phyloP scores from a whole-genome alignment of 2,888 invertebrate genomes.

The Punctoribates punctum region DNA sequence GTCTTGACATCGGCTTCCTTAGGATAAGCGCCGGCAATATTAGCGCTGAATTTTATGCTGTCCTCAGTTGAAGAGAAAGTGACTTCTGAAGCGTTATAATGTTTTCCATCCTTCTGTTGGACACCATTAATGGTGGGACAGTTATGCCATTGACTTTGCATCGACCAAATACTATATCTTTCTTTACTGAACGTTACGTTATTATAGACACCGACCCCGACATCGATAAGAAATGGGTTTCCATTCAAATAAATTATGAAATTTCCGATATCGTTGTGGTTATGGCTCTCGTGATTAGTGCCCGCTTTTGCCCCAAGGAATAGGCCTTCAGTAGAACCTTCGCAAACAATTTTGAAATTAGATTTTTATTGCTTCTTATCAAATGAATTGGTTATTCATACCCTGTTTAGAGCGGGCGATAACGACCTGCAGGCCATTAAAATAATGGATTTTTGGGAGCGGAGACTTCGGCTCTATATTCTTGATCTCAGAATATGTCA shows the following conservation, averaged over 20 bases:
- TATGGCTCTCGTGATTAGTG: constrained; percentile 35
- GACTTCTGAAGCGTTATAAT: not conserved
- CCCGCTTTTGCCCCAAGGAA: constrained; percentile 36
- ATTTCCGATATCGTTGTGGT: constrained; percentile 39
- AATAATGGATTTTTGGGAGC: not conserved
- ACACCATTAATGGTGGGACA: constrained; percentile 38
- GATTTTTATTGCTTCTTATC: not conserved
- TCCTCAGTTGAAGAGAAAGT: not conserved
- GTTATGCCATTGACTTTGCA: constrained; percentile 35
- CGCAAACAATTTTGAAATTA: not conserved
- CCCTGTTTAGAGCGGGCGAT: not conserved
- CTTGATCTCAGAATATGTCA: constrained; percentile 20
- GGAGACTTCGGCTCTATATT: constrained; percentile 11
- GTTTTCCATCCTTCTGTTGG: constrained; percentile 25
- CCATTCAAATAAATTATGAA: constrained; percentile 34
- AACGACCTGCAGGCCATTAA: constrained; percentile 22
- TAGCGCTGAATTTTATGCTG: constrained; percentile 17
- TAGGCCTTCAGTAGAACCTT: not conserved
- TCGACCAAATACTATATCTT: constrained; percentile 34
- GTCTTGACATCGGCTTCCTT: constrained; percentile 29
- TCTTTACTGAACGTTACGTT: constrained; percentile 25
- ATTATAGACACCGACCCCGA: constrained; percentile 25
- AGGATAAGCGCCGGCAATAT: constrained; percentile 41
- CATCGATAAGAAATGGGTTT: constrained; percentile 15
- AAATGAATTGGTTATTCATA: not conserved